These are phyloP conservation scores for Pyrocephalus nanus DNA, from an alignment of 2,797 vertebrate genomes.

Conservation along the genomic window DNA sequence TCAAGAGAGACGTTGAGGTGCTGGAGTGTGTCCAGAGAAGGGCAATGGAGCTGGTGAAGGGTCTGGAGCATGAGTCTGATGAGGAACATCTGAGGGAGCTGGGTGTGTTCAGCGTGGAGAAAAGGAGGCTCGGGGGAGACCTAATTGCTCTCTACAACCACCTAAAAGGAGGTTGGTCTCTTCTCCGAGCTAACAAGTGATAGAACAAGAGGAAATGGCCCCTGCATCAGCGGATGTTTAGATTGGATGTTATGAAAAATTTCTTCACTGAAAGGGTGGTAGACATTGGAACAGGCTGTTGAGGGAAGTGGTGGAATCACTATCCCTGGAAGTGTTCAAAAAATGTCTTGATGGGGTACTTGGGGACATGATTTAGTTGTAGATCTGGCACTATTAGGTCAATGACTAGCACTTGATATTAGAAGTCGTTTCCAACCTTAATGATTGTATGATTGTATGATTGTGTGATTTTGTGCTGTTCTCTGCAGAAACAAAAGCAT, in stretches of 20 bases:
- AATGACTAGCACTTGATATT: not conserved
- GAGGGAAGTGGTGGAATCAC: not conserved
- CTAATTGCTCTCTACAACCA: not conserved
- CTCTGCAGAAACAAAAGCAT: not conserved
- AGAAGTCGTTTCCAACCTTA: not conserved
- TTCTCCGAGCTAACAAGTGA: not conserved
- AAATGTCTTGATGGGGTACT: not conserved
- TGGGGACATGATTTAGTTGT: not conserved
- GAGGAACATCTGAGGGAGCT: not conserved
- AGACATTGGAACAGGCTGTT: not conserved
- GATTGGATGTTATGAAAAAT: not conserved
- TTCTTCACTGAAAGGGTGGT: not conserved
- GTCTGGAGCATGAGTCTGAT: not conserved
- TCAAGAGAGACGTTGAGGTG: rapidly evolving
- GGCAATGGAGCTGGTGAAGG: rapidly evolving
- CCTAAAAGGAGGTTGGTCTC: not conserved
- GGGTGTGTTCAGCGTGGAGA: rapidly evolving
- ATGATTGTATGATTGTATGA: not conserved
- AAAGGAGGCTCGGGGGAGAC: not conserved
- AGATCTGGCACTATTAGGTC: not conserved
- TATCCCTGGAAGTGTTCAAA: not conserved
- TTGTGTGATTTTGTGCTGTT: not conserved
- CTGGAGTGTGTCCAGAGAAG: not conserved
- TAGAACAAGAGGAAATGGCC: not conserved
- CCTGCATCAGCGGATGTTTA: not conserved